These are phyloP conservation scores for Lindbergichthys nudifrons DNA, from an alignment of 2,797 vertebrate genomes.

Conservation along the genomic window DNA sequence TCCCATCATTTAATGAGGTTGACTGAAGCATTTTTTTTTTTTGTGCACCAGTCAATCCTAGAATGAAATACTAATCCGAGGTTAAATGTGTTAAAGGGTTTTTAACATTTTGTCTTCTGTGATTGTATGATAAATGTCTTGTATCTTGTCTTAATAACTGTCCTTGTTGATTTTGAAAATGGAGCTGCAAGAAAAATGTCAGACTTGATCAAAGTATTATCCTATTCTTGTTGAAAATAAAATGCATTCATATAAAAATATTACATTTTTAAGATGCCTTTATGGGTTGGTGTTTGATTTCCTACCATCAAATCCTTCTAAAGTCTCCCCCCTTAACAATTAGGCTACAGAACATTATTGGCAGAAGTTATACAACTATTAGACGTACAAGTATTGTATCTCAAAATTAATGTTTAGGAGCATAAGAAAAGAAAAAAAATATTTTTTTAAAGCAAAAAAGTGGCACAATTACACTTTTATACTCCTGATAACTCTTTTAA, in stretches of 20 bases:
- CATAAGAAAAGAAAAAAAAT: neutral
- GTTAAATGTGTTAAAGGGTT: no score
- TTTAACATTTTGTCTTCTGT: no score
- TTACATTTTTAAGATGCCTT: neutral
- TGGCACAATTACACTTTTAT: neutral
- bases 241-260: neutral
- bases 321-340: neutral
- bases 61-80: no score
- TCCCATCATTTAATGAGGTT: no score
- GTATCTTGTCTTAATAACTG: no score
- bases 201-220: no score
- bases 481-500: neutral
- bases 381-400: neutral
- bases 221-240: neutral
- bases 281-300: neutral
- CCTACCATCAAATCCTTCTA: neutral
- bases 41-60: no score
- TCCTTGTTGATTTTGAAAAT: no score
- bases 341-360: neutral
- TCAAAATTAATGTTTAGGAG: neutral
- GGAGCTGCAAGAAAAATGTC: no score
- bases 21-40: no score
- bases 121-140: no score
- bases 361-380: neutral
- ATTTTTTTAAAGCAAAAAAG: neutral